Evolutionary conservation across 2,888 invertebrate genomes (phyloP), one percentile per base, ranked within the genome.

Genomic region (Panopea generosa): DNA sequence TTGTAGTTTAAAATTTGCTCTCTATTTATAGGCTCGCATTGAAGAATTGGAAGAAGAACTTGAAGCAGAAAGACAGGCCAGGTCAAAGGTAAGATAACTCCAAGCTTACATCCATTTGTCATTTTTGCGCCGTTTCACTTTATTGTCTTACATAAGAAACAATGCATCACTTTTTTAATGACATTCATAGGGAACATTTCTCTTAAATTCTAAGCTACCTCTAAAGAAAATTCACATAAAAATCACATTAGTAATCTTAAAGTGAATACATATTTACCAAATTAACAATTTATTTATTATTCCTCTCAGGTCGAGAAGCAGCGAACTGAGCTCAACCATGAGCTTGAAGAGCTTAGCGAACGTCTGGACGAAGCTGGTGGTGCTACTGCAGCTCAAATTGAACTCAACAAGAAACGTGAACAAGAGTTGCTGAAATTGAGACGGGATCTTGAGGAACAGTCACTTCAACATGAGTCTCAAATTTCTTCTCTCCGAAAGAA

Each of bases 331-430:
- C 95, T 99, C 92, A 97, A 98, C 84, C 96, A 98, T 62, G 99
- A 99, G 94, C 95, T 99, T 84, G 99, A 99, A 91, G 98, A 98
- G 52, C 85, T 93, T 45, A 78, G 87, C 59, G 92, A 93, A 74
- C 88, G 92, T 63, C 88, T 92, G 88, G 99, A 99, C 93, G 99
- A 99, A 94, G 98, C 99, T 91, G 99, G 99, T 93, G 99, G 99
- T 93, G 99, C 99, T 91, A 99, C 99, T 88, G 97, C 98, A 66
- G 99, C 99, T 87, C 99, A 99, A 91, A 74, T 90, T 38, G 99
- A 99, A 94, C 96, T 99, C 93, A 99, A 99, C 96, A 99, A 99
- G 96, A 99, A 99, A 95, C 97, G 99, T 88, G 99, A 99, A 94
- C 97, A 98, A 91, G 99, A 99, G 94, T 96, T 99, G 90, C 96